phyloP scores from a whole-genome alignment of 2,888 invertebrate genomes.

The Brassicogethes aeneus region DNA sequence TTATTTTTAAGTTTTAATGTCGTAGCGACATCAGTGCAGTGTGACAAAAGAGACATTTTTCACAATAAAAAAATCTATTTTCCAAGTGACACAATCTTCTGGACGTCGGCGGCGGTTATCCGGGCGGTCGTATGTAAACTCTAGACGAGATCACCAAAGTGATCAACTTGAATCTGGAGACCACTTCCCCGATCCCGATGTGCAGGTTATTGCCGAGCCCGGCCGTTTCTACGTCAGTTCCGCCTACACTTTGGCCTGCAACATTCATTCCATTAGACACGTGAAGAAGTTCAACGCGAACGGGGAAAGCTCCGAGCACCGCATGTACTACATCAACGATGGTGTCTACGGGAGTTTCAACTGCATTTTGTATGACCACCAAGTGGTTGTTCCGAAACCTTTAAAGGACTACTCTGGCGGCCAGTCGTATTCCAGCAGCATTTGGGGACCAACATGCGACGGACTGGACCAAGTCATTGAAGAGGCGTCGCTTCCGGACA shows the following conservation, averaged over 20 bases:
- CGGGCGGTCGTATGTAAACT: conserved; percentile 43
- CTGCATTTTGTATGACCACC: conserved; percentile 92
- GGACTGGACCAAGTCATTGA: conserved; percentile 76
- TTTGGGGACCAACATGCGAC: conserved; percentile 98
- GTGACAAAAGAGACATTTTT: no score
- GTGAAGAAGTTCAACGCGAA: conserved; percentile 27
- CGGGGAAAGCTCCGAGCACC: conserved; percentile 33
- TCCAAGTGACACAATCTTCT: conserved; percentile 24
- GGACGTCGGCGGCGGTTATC: conserved; percentile 31
- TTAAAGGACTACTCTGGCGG: conserved; percentile 44
- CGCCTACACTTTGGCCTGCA: conserved; percentile 84
- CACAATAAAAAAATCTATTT: no score
- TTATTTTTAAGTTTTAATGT: no score
- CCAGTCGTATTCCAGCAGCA: conserved; percentile 50
- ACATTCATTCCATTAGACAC: conserved; percentile 73
- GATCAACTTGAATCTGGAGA: conserved; percentile 70
- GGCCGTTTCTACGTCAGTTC: conserved; percentile 94
- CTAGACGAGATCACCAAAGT: conserved; percentile 72
- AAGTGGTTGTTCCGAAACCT: conserved; percentile 62
- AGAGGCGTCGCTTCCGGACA: conserved; percentile 55
- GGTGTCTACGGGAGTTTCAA: conserved; percentile 99
- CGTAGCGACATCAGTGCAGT: no score
- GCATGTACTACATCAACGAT: conserved; percentile 98
- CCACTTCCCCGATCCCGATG: conserved; percentile 74
- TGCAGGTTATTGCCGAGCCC: conserved; percentile 83